Conservation (phyloP, 2,888 invertebrate species). For the Malthinus seriepunctatus region DNA sequence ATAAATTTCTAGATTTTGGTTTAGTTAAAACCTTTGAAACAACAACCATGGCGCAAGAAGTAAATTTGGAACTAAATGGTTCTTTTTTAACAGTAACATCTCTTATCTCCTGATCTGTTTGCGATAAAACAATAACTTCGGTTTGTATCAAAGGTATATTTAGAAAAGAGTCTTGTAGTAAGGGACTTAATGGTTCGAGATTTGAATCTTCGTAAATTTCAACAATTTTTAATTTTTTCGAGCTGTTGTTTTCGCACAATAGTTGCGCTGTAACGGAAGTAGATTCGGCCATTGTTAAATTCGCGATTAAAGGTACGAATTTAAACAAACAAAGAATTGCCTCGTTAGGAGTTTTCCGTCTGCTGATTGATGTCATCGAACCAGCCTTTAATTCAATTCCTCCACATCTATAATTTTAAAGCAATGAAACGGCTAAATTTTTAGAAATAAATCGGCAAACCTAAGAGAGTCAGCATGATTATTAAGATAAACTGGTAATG, state of each 20-base stretch:
- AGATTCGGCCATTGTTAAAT: conserved; percentile 45
- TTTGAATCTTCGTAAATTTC: conserved; percentile 52
- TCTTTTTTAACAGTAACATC: conserved; percentile 62
- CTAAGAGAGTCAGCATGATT: conserved; percentile 41
- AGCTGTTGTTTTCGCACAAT: conserved; percentile 70
- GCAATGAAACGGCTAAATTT: not conserved
- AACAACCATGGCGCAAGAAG: not conserved
- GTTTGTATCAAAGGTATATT: conserved; percentile 73
- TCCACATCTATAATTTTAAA: conserved; percentile 60
- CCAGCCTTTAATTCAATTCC: conserved; percentile 79
- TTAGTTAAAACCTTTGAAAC: not conserved
- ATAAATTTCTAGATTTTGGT: not conserved
- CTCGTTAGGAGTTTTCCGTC: conserved; percentile 70
- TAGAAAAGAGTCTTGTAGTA: conserved; percentile 63
- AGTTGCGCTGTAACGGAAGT: conserved; percentile 69
- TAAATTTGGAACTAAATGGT: not conserved
- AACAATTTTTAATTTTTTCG: conserved; percentile 64
- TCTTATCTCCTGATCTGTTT: conserved; percentile 56
- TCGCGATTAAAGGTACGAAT: conserved; percentile 66
- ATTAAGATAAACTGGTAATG: conserved; percentile 48
- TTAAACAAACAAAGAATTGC: conserved; percentile 77
- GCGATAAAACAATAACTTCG: conserved; percentile 63
- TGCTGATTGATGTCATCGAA: conserved; percentile 74
- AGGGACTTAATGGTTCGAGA: conserved; percentile 58
- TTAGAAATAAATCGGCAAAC: not conserved